These are phyloP conservation scores for Galleria mellonella DNA, from an alignment of 1,140 invertebrate species.

Conservation along the genomic window DNA sequence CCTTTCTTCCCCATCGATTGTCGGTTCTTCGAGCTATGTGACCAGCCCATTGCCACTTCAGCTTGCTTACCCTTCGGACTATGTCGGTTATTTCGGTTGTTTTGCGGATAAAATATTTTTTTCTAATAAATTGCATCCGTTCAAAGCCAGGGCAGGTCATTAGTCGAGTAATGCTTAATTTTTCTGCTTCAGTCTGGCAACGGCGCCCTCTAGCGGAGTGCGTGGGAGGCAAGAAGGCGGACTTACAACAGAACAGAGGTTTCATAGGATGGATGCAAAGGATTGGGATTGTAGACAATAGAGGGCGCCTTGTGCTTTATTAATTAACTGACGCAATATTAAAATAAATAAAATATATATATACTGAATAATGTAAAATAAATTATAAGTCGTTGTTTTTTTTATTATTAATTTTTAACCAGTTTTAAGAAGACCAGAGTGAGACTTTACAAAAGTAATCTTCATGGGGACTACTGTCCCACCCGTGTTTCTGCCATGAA, in stretches of 20 bases:
- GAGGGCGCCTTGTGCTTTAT: slow-evolving; percentile 27
- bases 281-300: slow-evolving; percentile 48
- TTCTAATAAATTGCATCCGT: too few species aligned
- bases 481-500: too few species aligned
- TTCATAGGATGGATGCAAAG: slow-evolving; percentile 58
- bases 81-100: too few species aligned
- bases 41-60: too few species aligned
- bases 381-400: background rate
- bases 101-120: too few species aligned
- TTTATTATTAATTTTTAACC: background rate
- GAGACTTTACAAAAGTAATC: too few species aligned
- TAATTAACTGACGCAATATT: background rate
- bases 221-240: slow-evolving; percentile 46
- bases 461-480: too few species aligned
- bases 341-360: background rate
- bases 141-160: too few species aligned
- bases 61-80: too few species aligned
- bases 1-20: too few species aligned
- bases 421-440: background rate
- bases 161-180: background rate
- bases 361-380: background rate
- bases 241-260: slow-evolving; percentile 38
- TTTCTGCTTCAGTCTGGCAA: slow-evolving; percentile 54
- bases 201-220: slow-evolving; percentile 41
- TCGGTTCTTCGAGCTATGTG: too few species aligned